These are phyloP conservation scores for Tapera naevia DNA, from an alignment of 2,797 vertebrate species.

Conservation along the genomic window DNA sequence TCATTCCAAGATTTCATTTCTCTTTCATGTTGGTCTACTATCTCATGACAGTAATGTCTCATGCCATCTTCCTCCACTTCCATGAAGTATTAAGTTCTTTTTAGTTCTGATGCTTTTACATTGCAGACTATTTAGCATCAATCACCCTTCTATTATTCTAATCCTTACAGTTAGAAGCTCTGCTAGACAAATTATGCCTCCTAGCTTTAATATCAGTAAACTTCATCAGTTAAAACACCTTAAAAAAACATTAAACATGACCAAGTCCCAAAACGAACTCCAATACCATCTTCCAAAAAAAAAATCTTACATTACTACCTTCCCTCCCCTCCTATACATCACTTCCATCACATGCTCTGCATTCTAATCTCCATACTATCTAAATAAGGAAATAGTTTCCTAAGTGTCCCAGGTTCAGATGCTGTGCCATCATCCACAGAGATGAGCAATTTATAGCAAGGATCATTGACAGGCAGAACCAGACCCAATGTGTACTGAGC, in stretches of 20 bases:
- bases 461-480: background rate
- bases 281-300: background rate
- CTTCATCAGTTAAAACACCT: background rate
- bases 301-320: background rate
- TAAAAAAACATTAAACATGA: background rate
- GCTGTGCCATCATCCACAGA: background rate
- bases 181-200: background rate
- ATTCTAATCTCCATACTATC: background rate
- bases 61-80: background rate
- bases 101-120: background rate
- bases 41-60: background rate
- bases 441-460: background rate
- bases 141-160: background rate
- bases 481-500: background rate
- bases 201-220: background rate
- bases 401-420: background rate
- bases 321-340: background rate
- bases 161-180: background rate
- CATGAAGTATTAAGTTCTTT: background rate
- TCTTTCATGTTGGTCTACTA: rapidly evolving
- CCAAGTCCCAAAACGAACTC: background rate
- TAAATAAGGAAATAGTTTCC: background rate
- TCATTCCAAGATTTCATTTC: background rate
- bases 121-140: background rate
- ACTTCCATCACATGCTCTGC: background rate